These are phyloP conservation scores for Antheraea yamamai DNA, from an alignment of 2,888 invertebrate genomes.

Conservation along the genomic window DNA sequence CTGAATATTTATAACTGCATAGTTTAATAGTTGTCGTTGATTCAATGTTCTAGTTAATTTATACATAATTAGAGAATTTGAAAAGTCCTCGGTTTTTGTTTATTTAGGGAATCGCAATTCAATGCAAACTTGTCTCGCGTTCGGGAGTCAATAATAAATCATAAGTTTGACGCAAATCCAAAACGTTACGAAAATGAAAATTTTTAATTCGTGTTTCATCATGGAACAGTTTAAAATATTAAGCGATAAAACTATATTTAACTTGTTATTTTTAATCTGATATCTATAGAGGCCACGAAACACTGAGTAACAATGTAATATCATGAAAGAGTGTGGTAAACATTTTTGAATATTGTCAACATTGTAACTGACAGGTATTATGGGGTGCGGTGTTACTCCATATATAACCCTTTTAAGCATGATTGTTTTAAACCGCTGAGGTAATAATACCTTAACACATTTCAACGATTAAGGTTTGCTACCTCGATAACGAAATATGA, in stretches of 20 bases:
- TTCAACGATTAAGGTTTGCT: background rate
- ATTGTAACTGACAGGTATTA: background rate
- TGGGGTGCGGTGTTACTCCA: background rate
- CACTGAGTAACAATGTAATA: background rate
- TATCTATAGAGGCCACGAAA: background rate
- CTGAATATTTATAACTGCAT: too few species aligned
- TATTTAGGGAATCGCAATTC: too few species aligned
- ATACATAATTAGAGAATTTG: too few species aligned
- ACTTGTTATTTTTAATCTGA: background rate
- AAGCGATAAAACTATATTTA: background rate
- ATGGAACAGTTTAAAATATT: background rate
- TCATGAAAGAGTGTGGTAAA: background rate
- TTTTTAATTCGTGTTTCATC: too few species aligned
- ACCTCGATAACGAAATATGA: background rate
- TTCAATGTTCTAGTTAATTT: too few species aligned
- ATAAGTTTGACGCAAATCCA: too few species aligned
- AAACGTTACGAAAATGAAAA: too few species aligned
- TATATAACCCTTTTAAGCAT: background rate
- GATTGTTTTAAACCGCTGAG: background rate
- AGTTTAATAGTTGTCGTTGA: too few species aligned
- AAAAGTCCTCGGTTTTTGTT: too few species aligned
- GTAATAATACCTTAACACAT: background rate
- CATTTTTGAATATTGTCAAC: constrained; percentile 3
- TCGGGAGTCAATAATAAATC: too few species aligned
- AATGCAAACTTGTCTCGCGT: too few species aligned